These are phyloP conservation scores for Amazona vittata DNA, from an alignment of 2,113 vertebrate species.

Conservation along the genomic window DNA sequence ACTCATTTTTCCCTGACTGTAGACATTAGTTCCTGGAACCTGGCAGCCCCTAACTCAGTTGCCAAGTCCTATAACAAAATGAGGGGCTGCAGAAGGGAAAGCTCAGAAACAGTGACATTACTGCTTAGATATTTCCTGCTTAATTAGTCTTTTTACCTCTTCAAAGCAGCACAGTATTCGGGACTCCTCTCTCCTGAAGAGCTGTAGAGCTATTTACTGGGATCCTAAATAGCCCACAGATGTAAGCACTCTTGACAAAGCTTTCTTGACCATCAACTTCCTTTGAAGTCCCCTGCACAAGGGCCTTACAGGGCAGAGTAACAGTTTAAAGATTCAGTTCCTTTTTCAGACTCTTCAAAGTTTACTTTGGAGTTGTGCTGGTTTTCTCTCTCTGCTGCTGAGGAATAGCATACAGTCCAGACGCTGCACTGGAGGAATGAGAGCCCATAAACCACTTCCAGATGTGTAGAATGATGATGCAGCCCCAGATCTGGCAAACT, in stretches of 20 bases:
- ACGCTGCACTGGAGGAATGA: constrained; percentile 9
- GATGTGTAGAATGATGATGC: constrained; percentile 66
- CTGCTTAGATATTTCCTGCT: constrained; percentile 37
- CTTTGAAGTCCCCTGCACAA: constrained; percentile 41
- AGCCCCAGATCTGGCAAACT: constrained; percentile 22
- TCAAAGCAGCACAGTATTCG: constrained; percentile 46
- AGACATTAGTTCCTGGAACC: constrained; percentile 20
- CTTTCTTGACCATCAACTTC: constrained; percentile 45
- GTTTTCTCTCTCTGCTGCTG: constrained; percentile 58
- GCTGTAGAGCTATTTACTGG: constrained; percentile 32
- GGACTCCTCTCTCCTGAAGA: constrained; percentile 55
- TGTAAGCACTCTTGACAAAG: constrained; percentile 30
- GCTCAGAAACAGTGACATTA: constrained; percentile 28
- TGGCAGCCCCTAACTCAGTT: not conserved
- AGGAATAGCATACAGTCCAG: constrained; percentile 43
- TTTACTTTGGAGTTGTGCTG: constrained; percentile 54
- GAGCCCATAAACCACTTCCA: constrained; percentile 76
- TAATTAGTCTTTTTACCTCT: constrained; percentile 76
- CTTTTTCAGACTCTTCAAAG: constrained; percentile 38
- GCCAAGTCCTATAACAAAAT: constrained; percentile 40
- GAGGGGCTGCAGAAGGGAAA: constrained; percentile 22
- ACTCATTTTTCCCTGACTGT: not conserved
- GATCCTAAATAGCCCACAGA: constrained; percentile 31
- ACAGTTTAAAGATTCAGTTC: constrained; percentile 36
- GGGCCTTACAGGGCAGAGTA: constrained; percentile 37